Base-by-base conservation (phyloP, 2,113 vertebrate species). In the Campylomormyrus numenius region DNA sequence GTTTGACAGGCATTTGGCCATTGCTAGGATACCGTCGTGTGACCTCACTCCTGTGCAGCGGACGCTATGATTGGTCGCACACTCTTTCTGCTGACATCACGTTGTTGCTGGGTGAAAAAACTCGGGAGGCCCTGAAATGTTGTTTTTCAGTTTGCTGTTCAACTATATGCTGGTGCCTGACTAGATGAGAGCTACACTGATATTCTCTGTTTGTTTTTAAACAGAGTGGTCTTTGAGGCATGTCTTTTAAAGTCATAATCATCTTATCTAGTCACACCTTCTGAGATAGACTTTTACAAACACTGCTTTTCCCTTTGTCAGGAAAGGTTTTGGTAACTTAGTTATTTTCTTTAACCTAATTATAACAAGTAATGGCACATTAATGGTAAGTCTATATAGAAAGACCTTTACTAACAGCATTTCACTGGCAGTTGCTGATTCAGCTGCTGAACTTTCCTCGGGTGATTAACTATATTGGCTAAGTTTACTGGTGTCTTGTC, bases 61-160 rank as follows among this genome's bases (percentile, higher is more conserved):
- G 50, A 84, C 87, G 45, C 87, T 85, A 9, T 88, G 86, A 90
- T 90, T 90, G 90, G 90, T 62, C 90, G 77, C 49, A 88, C 39
- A 15, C 42, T 83, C 90, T 84, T 90, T 83, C 90, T 88, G 90
- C 90, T 90, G 90, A 90, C 90, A 90, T 90, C 90, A 90, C 80
- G 87, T 88, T 90, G 90, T 90, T 90, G 90, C 90, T 87, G 90
- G 90, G 90, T 88, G 90, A 88, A 90, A 90, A 56, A 90, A 88
- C 86, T 83, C 15, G 19, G 74, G 21, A 53, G 90, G 85, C 89
- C 39, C 35, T 84, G 87, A 88, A 88, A 88, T 56, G 87, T 88
- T 90, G 90, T 90, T 90, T 90, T 90, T 88, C 66, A 85, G 52
- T 90, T 84, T 88, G 87, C 88, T 62, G 90, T 50, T 88, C 52